Percentiles rank a stretch among this genome's conserved stretches.
Conservation (phyloP, 2,113 vertebrate species). For the Pelecanoides urinatrix region DNA sequence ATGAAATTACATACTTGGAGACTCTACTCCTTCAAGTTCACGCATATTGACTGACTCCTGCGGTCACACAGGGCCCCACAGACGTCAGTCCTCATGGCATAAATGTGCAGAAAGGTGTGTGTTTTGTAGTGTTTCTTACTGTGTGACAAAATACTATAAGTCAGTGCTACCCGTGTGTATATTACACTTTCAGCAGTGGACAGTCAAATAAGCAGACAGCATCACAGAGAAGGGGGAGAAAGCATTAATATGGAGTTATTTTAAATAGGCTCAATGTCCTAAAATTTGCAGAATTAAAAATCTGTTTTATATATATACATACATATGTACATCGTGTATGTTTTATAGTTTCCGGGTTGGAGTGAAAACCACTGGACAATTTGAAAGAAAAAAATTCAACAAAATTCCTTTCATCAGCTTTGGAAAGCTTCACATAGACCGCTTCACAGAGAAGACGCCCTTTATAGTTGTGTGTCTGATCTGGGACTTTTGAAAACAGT, state of each 20-base stretch:
- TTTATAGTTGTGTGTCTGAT: neutral
- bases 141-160: neutral
- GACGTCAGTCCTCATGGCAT: fast-evolving
- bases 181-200: neutral
- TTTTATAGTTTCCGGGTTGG: neutral
- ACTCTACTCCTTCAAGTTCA: neutral
- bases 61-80: neutral
- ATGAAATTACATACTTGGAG: neutral
- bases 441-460: neutral
- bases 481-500: neutral
- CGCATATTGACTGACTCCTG: neutral
- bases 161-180: neutral
- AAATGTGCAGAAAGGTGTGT: neutral
- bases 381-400: neutral
- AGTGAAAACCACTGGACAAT: neutral
- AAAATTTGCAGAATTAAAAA: neutral
- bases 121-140: neutral
- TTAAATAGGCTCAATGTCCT: neutral
- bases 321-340: fast-evolving
- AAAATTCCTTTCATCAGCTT: neutral
- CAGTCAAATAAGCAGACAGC: neutral
- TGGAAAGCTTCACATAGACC: neutral
- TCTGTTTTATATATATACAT: neutral
- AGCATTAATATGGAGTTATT: neutral
- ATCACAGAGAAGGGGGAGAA: neutral